Conservation (phyloP, 1,140 invertebrate genomes). For the Diorhabda sublineata region DNA sequence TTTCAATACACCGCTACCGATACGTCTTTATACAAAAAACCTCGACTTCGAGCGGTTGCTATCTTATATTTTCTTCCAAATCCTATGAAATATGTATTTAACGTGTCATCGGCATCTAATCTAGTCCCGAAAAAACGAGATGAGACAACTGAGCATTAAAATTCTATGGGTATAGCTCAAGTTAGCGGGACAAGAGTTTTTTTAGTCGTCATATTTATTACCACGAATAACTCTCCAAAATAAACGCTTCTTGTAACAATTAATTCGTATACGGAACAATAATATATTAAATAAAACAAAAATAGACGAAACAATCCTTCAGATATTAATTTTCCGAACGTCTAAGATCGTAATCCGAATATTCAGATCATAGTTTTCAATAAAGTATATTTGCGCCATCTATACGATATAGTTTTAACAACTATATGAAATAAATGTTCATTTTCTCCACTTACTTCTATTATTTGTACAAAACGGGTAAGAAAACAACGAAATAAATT, state of each 20-base stretch:
- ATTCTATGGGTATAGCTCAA: conserved; percentile 14
- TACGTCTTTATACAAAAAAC: conserved; percentile 18
- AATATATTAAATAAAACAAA: not conserved
- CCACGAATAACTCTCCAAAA: not conserved
- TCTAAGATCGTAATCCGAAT: not conserved
- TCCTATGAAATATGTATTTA: conserved; percentile 41
- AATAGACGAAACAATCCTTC: not conserved
- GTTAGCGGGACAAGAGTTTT: not conserved
- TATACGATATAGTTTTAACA: not conserved
- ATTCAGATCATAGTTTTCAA: not conserved
- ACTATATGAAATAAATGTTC: not conserved
- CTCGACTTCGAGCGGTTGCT: conserved; percentile 26
- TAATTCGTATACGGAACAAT: not conserved
- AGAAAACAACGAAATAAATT: not conserved
- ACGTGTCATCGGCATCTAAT: conserved; percentile 27
- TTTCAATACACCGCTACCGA: not conserved
- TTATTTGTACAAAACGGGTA: not conserved
- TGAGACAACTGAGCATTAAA: conserved; percentile 22
- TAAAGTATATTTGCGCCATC: not conserved
- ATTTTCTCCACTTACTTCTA: not conserved
- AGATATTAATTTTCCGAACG: not conserved
- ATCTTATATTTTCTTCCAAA: conserved; percentile 28
- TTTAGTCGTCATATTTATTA: conserved; percentile 5
- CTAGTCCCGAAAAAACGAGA: conserved; percentile 27
- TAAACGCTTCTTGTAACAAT: not conserved